Base-by-base conservation (phyloP, 1,140 invertebrate genomes). In the Ctenoplectra terminalis region DNA sequence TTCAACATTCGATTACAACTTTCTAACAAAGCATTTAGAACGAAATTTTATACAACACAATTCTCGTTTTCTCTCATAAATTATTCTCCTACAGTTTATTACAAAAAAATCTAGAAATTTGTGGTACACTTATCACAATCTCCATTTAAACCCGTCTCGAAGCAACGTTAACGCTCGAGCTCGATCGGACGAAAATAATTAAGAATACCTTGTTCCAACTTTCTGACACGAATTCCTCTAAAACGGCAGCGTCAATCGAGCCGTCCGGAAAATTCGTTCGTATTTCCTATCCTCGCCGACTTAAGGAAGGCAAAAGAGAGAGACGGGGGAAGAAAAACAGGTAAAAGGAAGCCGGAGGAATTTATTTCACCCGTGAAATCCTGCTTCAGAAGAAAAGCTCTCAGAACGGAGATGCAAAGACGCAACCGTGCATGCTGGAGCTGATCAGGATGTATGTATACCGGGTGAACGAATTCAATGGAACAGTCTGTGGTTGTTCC, bases 281-380 rank as follows among this genome's bases (percentile, higher is more conserved):
- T 70, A 76, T 29, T 84, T 84, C 46, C 64, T 67, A 69, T 31
- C 52, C 31, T 61, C 29, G 48, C 52, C 63, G 58, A 31, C 64
- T 48, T 56, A 15, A 29, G 67, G 63, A 23, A 52, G 26, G 31
- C 23, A 40, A 15, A 20, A 56, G n/a, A 26, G 20, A 15, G 11
- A 9, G 15, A 29, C 5, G 29, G 15, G 37, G 46, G n/a, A n/a
- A n/a, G n/a, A n/a, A n/a, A n/a, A n/a, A n/a, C n/a, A n/a, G n/a
- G n/a, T n/a, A n/a, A 29, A 37, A 26, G 31, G 34, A 54, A 60
- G 26, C 23, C 60, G 29, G 26, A 74, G 52, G 63, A 87, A 86
- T 87, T 87, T 85, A 87, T 87, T 87, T 86, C 85, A 82, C 70
- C 83, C 74, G 84, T 82, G 77, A 86, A 87, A 86, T 86, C 85